These are phyloP conservation scores for Micrasema minimum DNA, from an alignment of 1,140 invertebrate genomes.

Conservation along the genomic window DNA sequence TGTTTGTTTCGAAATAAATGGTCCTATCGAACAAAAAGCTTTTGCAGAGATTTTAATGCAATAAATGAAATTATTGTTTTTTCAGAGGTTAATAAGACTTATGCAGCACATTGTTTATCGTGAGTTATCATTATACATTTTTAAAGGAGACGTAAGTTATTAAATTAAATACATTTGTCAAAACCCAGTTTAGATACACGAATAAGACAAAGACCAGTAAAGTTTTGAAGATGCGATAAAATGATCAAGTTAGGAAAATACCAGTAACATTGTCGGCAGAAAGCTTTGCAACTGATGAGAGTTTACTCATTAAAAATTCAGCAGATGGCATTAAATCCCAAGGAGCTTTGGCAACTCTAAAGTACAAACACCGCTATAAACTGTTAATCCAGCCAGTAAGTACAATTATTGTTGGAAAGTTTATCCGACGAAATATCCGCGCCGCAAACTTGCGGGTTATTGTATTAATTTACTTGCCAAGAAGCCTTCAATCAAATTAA, in stretches of 20 bases:
- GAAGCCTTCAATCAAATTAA: slow-evolving; percentile 29
- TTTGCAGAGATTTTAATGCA: too few relatives aligned
- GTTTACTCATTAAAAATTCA: slow-evolving; percentile 40
- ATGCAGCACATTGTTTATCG: too few relatives aligned
- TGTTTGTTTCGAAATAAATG: too few relatives aligned
- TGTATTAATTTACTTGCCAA: slow-evolving; percentile 20
- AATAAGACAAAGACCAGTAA: slow-evolving; percentile 1
- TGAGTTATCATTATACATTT: too few relatives aligned
- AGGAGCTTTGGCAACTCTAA: slow-evolving; percentile 17
- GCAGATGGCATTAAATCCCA: slow-evolving; percentile 38
- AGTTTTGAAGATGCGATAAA: slow-evolving; percentile 29
- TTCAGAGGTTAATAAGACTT: too few relatives aligned
- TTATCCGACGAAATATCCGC: slow-evolving; percentile 28
- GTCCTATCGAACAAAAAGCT: too few relatives aligned
- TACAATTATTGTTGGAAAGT: slow-evolving; percentile 36
- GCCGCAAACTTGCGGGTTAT: slow-evolving; percentile 24
- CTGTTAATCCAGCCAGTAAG: slow-evolving; percentile 35
- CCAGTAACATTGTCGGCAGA: slow-evolving; percentile 14
- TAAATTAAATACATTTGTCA: too few relatives aligned
- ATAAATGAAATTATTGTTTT: too few relatives aligned
- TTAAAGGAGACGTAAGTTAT: too few relatives aligned
- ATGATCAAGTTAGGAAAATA: slow-evolving; percentile 24
- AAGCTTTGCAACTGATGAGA: slow-evolving; percentile 36
- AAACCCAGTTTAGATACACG: slow-evolving; percentile 17
- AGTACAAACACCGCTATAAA: slow-evolving; percentile 37